phyloP scores from a whole-genome alignment of 2,797 vertebrate genomes.

The Eulemur rubriventer region DNA sequence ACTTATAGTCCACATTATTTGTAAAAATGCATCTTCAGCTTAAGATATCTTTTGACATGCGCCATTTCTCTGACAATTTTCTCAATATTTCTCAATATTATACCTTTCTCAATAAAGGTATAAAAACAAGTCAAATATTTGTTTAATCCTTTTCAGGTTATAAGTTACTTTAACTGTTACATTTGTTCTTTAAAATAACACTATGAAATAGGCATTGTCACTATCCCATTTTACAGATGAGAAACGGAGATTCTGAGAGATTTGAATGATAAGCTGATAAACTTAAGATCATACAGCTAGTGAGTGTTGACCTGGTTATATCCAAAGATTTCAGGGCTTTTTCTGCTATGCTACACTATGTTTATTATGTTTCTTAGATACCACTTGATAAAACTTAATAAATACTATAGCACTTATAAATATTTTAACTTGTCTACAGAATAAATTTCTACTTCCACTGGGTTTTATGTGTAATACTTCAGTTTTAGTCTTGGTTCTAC shows the following conservation, averaged over 20 bases:
- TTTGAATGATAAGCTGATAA: neutral
- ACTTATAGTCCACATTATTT: neutral
- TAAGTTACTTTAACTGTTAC: neutral
- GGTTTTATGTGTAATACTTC: neutral
- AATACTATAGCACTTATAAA: neutral
- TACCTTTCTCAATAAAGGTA: neutral
- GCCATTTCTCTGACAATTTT: slow-evolving; percentile 1
- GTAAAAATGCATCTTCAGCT: neutral
- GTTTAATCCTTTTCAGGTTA: neutral
- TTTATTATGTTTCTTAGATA: neutral
- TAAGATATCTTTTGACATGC: neutral
- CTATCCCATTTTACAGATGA: neutral
- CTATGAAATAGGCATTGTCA: neutral
- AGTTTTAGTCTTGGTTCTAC: neutral
- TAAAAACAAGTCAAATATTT: neutral
- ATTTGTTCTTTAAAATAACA: neutral
- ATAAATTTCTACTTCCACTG: neutral
- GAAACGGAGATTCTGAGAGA: neutral
- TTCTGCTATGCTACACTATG: neutral
- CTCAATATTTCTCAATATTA: neutral
- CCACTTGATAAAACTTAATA: neutral
- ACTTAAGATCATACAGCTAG: neutral
- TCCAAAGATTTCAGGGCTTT: neutral
- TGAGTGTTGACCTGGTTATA: neutral
- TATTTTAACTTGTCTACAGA: neutral